Base-by-base conservation (phyloP, 2,888 invertebrate genomes). In the Ichneumoninae sp. region DNA sequence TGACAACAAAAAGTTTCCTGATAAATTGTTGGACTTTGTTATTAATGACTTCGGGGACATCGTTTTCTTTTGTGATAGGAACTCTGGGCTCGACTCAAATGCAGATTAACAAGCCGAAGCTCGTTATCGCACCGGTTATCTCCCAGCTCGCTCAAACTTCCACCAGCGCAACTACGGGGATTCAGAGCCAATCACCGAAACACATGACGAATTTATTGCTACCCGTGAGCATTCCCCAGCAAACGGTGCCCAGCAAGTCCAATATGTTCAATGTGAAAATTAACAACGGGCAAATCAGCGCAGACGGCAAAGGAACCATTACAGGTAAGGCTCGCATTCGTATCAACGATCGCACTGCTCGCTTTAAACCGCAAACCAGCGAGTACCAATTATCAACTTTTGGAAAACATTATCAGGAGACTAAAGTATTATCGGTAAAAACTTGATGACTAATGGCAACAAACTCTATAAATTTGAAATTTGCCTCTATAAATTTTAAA, bases 261-360 rank as follows among this genome's bases (percentile, higher is more conserved):
- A 95, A 95, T 69, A 95, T 96, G 88, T 95, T 96, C 83, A 96
- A 96, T 92, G 94, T 96, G 83, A 96, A 96, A 94, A 96, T 96
- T 90, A 95, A 95, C 30, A 96, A 96, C 92, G 96, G 95, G 3
- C 95, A 95, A 91, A 94, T 96, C 83, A 95, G 95, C 88, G 95
- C 95, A 88, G 96, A 96, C 88, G 95, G 94, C 86, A 95, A 95
- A 90, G 95, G 95, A 19, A 95, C 95, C 68, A 95, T 96, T 66
- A 96, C 96, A 78, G 95, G 96, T 76, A 95, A 95, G 94, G 94
- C 19, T 63, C 5, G 16, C 44, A 47, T 47, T 47, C 16, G 16
- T 47, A 16, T 16, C 3, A 47, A 47, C 3, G 4, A 47, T 16
- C 16, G 44, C 44, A 16, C 16, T 63, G 33, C 33, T n/a, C 16